Base-by-base conservation (phyloP, 2,797 vertebrate genomes). In the Cossypha heuglini region DNA sequence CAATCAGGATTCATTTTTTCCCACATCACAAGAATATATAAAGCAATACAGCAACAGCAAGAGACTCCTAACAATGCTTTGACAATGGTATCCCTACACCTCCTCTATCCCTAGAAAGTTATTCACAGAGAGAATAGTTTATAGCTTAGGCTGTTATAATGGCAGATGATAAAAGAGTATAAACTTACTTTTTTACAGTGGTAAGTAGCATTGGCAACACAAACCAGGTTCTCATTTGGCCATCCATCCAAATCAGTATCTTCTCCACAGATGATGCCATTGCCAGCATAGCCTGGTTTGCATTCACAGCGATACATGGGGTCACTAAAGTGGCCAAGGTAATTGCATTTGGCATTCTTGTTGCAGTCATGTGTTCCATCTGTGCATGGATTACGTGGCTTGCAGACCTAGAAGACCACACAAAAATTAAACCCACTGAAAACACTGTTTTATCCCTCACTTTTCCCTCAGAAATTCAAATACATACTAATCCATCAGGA, bases 231-330 rank as follows among this genome's bases (percentile, higher is more conserved):
- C 62, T 97, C 98, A 76, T 99, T 99, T 90, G 99, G 99, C 99
- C 99, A 99, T 88, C 99, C 99, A 5, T 99, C 99, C 85, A 99
- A 97, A 92, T 99, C 99, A 9, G 97, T 98, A 96, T 99, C 99
- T 97, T 99, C 99, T 84, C 99, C 99, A 3, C 99, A 99, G 94
- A 99, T 99, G 48, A 98, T 97, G 61, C 99, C 99, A 7, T 99
- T 99, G 55, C 99, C 99, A 2, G 99, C 99, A 24, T 99, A 99
- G n/a, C 99, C 99, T 37, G 99, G 99, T 96, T 97, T 99, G 97
- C 99, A 99, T 97, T 99, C 99, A 24, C 99, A 99, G 81, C 99
- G 99, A 98, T 98, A 99, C 99, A 99, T 99, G 88, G 99, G 98
- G 54, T 99, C 99, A 2, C 99, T 99, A 97, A 98, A 99, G 93